Evolutionary conservation across 2,113 vertebrate species (phyloP).

Genomic region (Nothoprocta pentlandii): DNA sequence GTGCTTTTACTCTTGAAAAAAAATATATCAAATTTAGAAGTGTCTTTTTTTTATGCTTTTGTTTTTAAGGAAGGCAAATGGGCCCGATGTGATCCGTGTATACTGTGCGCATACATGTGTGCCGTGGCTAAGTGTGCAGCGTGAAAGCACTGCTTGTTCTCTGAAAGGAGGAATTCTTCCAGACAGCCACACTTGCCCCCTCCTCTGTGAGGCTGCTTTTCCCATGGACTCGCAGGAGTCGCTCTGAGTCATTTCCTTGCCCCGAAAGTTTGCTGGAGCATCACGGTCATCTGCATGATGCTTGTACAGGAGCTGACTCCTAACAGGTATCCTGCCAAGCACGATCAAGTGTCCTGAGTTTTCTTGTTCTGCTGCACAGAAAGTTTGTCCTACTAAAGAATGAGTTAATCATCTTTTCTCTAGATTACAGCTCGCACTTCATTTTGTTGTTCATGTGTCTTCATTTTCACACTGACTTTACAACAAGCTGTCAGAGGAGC

Average conservation of each 20-base stretch:
- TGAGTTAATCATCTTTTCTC: background rate
- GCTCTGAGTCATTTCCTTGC: background rate
- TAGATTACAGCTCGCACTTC: background rate
- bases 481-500: background rate
- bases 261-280: background rate
- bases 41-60: constrained; percentile 8
- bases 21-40: constrained; percentile 22
- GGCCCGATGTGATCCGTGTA: constrained; percentile 43
- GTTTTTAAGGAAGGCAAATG: background rate
- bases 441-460: background rate
- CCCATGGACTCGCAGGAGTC: background rate
- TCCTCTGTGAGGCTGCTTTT: constrained; percentile 23
- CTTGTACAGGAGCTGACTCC: background rate
- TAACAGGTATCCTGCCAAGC: background rate
- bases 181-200: background rate
- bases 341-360: background rate
- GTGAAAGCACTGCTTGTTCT: constrained; percentile 65
- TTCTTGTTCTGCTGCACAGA: background rate
- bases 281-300: background rate
- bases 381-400: background rate
- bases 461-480: background rate
- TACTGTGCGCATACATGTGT: background rate
- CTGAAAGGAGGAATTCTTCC: constrained; percentile 68
- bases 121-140: background rate
- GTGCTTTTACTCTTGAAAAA: constrained; percentile 22